These are phyloP conservation scores for Catocala sponsa DNA, from an alignment of 2,888 invertebrate genomes.

Conservation along the genomic window DNA sequence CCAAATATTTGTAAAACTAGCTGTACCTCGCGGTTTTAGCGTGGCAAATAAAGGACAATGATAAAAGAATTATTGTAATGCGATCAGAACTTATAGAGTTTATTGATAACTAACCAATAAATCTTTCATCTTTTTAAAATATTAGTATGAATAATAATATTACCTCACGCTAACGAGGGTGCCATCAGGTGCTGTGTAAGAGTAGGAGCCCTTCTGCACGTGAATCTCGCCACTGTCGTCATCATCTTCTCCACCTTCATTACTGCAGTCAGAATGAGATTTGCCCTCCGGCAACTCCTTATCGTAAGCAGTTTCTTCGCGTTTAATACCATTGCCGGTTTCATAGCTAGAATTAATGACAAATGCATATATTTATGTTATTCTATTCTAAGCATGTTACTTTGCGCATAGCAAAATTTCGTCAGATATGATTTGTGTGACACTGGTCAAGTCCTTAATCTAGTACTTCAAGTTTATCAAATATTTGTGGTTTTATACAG, in stretches of 20 bases:
- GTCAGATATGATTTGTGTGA: too few relatives aligned
- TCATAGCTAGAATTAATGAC: constrained; percentile 88
- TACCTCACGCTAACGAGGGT: constrained; percentile 89
- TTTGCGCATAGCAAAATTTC: too few relatives aligned
- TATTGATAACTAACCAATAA: too few relatives aligned
- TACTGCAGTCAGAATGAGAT: constrained; percentile 74
- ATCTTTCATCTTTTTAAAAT: too few relatives aligned
- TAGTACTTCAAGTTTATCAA: too few relatives aligned
- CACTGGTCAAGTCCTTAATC: too few relatives aligned
- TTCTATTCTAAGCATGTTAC: background rate
- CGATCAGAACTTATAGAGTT: too few relatives aligned
- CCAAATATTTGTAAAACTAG: too few relatives aligned
- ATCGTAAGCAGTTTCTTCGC: constrained; percentile 91
- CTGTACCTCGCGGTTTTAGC: too few relatives aligned
- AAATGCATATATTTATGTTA: background rate
- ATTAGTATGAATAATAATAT: background rate
- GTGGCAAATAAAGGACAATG: too few relatives aligned
- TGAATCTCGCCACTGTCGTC: constrained; percentile 87
- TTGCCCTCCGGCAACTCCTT: constrained; percentile 87
- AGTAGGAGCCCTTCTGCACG: constrained; percentile 90
- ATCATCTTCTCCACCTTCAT: constrained; percentile 87
- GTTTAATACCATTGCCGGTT: constrained; percentile 93
- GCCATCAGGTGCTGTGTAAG: constrained; percentile 92
- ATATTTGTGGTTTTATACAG: too few relatives aligned
- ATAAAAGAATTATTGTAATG: too few relatives aligned